These are phyloP conservation scores for Hippocampus abdominalis DNA, from an alignment of 2,113 vertebrate species.

Conservation along the genomic window DNA sequence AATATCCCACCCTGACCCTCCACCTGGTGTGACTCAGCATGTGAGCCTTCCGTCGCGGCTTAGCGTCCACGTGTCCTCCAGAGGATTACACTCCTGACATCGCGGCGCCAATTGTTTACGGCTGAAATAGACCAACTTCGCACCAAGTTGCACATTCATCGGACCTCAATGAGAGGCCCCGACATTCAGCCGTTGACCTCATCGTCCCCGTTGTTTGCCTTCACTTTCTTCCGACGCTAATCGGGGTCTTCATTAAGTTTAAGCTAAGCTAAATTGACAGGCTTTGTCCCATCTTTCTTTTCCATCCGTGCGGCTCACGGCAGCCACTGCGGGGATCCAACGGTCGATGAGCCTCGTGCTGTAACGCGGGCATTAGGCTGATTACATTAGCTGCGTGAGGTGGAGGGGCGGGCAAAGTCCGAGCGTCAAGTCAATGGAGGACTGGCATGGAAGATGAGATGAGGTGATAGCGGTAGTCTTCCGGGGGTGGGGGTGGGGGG, in stretches of 20 bases:
- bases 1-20: background rate
- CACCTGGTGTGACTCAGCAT: conserved; percentile 28
- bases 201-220: background rate
- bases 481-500: too few species aligned
- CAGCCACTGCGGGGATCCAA: conserved; percentile 32
- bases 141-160: conserved; percentile 25
- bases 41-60: conserved; percentile 65
- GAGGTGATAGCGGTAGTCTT: background rate
- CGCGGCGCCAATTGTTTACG: conserved; percentile 69
- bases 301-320: background rate
- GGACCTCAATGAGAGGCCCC: conserved; percentile 1
- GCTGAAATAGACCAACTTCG: conserved; percentile 56
- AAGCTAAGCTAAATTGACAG: conserved; percentile 4
- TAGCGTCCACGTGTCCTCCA: conserved; percentile 62
- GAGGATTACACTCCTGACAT: conserved; percentile 72
- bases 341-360: conserved; percentile 27
- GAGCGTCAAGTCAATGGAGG: conserved; percentile 36
- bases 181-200: background rate
- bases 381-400: conserved; percentile 52
- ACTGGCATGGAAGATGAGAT: background rate
- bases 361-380: conserved; percentile 56
- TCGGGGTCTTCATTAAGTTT: conserved; percentile 5
- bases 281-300: background rate
- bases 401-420: conserved; percentile 14
- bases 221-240: background rate